Conservation (phyloP, 2,797 vertebrate species). For the Sebastes iracundus region DNA sequence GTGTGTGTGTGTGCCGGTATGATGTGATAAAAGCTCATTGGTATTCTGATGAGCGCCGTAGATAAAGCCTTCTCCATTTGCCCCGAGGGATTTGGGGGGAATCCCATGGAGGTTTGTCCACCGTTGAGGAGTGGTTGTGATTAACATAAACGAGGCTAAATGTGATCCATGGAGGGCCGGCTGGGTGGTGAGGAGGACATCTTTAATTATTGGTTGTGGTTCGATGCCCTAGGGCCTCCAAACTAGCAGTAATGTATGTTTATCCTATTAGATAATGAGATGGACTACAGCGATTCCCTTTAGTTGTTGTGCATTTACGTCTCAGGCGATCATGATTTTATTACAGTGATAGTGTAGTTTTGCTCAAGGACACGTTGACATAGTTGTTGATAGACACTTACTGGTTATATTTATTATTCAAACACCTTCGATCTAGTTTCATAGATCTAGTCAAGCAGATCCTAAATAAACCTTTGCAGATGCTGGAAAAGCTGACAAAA, state of each 20-base stretch:
- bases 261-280: conserved; percentile 21
- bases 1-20: background rate
- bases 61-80: conserved; percentile 55
- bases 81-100: conserved; percentile 31
- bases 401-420: background rate
- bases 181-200: conserved; percentile 20
- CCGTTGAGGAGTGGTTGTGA: conserved; percentile 28
- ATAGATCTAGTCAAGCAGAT: background rate
- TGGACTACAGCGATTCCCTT: conserved; percentile 1
- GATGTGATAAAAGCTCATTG: conserved; percentile 55
- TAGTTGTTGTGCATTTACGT: background rate
- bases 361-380: background rate
- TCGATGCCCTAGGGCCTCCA: conserved; percentile 6
- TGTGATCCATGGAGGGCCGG: conserved; percentile 9
- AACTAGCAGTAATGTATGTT: conserved; percentile 38
- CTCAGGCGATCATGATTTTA: background rate
- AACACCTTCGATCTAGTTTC: background rate
- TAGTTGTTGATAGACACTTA: background rate
- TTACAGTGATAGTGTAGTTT: background rate
- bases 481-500: background rate
- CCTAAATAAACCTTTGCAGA: background rate
- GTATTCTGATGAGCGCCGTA: conserved; percentile 59
- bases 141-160: conserved; percentile 63
- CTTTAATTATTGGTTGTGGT: conserved; percentile 42
- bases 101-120: conserved; percentile 48